Evolutionary conservation across 2,888 invertebrate genomes (phyloP), one percentile per base, ranked within the genome.

Genomic region (Blastobasis lacticolella): DNA sequence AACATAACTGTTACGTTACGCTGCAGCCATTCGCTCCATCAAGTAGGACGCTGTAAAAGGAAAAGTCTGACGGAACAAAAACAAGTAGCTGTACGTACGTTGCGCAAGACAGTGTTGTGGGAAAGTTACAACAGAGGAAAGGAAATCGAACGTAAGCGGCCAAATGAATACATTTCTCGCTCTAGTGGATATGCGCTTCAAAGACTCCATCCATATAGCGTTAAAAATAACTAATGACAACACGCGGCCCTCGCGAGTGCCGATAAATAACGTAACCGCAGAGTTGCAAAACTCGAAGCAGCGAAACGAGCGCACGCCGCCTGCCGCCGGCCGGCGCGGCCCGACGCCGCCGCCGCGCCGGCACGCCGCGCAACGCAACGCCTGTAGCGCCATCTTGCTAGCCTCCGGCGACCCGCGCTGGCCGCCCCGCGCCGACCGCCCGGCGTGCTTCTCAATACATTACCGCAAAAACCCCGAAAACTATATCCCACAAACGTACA

Each of bases 161-260:
- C 71, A 68, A 72, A 75, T 78, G 76, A 73, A 75, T 73, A 67
- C 55, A 70, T 74, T 75, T 71, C 64, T 71, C 72, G 77, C 74
- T 75, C 69, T 73, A 73, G 66, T 75, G 68, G 71, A 66, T 67
- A 59, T 60, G 61, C 59, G 61, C 55, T 53, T 54, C 55, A 61
- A 59, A 52, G 62, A 3, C 23, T 23, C 23, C 23, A 64, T 55
- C 67, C 73, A 66, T 69, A 72, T 71, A 74, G 66, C 75, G 80
- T 78, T 85, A 87, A 84, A 84, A 86, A 87, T 87, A 88, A 83
- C 81, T 75, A 80, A 80, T 87, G 87, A 86, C 85, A 87, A 82
- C 84, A 82, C 68, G 74, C 82, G 77, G 73, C 78, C 81, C 81
- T 80, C 75, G 76, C 78, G 75, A 75, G 66, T 62, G 59, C 60